Evolutionary conservation across 2,888 invertebrate species (phyloP).

Genomic region (Phortica magna): DNA sequence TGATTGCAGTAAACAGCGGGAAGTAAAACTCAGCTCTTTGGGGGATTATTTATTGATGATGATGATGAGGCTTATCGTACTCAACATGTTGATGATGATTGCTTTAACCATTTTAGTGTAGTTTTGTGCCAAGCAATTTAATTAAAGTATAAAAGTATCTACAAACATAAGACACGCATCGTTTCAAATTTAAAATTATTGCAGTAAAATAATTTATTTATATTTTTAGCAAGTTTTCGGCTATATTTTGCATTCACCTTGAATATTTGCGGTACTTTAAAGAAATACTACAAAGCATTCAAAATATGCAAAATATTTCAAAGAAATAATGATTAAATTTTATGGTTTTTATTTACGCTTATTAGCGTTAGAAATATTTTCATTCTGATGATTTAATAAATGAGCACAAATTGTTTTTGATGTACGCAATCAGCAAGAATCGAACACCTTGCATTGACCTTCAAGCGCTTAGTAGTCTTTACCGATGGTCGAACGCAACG

Average conservation of each 20-base stretch:
- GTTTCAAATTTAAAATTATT: not conserved
- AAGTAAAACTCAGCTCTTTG: not conserved
- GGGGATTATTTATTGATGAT: not conserved
- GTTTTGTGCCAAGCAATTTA: no score
- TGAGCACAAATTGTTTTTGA: conserved; percentile 6
- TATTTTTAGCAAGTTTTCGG: not conserved
- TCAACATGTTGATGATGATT: no score
- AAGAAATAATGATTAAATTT: not conserved
- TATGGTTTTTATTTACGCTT: conserved; percentile 3
- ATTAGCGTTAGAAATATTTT: conserved; percentile 20
- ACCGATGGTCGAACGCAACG: not conserved
- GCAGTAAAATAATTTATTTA: not conserved
- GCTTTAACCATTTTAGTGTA: no score
- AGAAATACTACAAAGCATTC: no score
- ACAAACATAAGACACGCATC: no score
- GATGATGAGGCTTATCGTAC: not conserved
- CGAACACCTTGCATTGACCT: conserved; percentile 29
- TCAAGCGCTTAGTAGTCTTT: not conserved
- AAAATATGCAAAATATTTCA: not conserved
- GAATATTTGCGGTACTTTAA: not conserved
- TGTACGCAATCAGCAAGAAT: not conserved
- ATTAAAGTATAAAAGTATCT: no score
- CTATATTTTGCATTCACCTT: conserved; percentile 7
- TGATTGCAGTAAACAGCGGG: conserved; percentile 11
- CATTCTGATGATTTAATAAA: not conserved